These are phyloP conservation scores for Mesorhabditis spiculigera DNA, from an alignment of 2,888 invertebrate genomes.

Conservation along the genomic window DNA sequence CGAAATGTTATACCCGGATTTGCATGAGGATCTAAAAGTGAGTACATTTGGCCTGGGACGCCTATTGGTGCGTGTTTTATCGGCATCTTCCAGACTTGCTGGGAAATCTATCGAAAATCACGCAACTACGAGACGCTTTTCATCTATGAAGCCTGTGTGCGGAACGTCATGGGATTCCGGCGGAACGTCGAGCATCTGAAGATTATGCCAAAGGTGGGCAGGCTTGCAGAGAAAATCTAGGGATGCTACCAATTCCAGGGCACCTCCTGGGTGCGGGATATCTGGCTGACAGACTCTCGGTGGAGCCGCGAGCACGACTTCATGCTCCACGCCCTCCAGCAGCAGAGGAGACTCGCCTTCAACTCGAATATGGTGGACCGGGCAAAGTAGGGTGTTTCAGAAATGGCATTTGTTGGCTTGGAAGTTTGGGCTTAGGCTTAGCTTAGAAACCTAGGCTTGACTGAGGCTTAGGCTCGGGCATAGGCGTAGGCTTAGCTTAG, in stretches of 20 bases:
- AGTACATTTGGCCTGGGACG: no score
- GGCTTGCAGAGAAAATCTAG: neutral
- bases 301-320: conserved; percentile 31
- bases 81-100: conserved; percentile 11
- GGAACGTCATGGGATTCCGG: conserved; percentile 32
- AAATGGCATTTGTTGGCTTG: no score
- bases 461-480: no score
- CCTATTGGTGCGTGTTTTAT: neutral
- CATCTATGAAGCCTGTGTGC: conserved; percentile 41
- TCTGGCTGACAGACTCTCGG: conserved; percentile 24
- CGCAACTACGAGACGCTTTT: conserved; percentile 23
- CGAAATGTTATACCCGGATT: conserved; percentile 2
- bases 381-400: conserved; percentile 16
- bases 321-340: conserved; percentile 31
- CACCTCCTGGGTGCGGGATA: conserved; percentile 28
- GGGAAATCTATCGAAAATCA: conserved; percentile 27
- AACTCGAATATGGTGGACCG: conserved; percentile 10
- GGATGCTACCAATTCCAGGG: conserved; percentile 15
- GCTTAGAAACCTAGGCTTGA: no score
- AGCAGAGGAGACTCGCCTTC: conserved; percentile 16
- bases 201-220: conserved; percentile 24
- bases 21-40: neutral
- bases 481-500: no score
- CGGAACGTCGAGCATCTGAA: conserved; percentile 24
- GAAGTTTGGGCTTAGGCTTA: no score